These are phyloP conservation scores for Orius insidiosus DNA, from an alignment of 1,140 invertebrate species.

Conservation along the genomic window DNA sequence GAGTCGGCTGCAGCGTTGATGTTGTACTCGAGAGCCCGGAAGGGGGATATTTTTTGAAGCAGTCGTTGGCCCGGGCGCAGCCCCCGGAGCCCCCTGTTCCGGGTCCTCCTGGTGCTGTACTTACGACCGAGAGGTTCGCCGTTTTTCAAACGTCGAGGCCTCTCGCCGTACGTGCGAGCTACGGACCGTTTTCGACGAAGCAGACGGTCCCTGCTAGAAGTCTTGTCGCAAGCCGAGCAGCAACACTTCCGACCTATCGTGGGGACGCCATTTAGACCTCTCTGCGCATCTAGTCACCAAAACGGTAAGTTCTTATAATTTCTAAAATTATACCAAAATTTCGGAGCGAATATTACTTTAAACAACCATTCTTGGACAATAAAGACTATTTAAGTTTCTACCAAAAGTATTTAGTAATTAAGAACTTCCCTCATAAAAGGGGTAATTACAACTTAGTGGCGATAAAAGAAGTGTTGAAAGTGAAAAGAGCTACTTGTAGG, in stretches of 20 bases:
- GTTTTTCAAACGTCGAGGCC: conserved; percentile 73
- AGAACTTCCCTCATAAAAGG: no score
- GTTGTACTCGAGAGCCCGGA: conserved; percentile 15
- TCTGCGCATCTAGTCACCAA: conserved; percentile 45
- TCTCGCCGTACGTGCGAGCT: conserved; percentile 69
- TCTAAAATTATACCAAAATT: no score
- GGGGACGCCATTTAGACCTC: conserved; percentile 58
- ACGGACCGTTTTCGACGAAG: conserved; percentile 82
- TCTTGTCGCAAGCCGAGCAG: conserved; percentile 37
- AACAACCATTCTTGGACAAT: not conserved
- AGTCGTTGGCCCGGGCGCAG: conserved; percentile 6
- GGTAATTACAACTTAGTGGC: no score
- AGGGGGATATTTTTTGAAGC: conserved; percentile 15
- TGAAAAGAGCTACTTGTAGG: no score
- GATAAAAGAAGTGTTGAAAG: no score
- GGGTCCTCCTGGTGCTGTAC: conserved; percentile 7
- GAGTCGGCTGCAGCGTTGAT: conserved; percentile 13
- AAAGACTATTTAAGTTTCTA: no score
- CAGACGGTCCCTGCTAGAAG: conserved; percentile 83
- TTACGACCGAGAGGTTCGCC: conserved; percentile 43
- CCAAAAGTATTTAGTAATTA: no score
- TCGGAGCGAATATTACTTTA: not conserved
- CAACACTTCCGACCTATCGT: conserved; percentile 33
- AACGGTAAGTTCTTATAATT: conserved; percentile 7
- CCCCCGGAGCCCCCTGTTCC: conserved; percentile 12